Evolutionary conservation across 1,140 invertebrate species (phyloP), one percentile per base, ranked within the genome.

Genomic region (Heliconius hewitsoni): DNA sequence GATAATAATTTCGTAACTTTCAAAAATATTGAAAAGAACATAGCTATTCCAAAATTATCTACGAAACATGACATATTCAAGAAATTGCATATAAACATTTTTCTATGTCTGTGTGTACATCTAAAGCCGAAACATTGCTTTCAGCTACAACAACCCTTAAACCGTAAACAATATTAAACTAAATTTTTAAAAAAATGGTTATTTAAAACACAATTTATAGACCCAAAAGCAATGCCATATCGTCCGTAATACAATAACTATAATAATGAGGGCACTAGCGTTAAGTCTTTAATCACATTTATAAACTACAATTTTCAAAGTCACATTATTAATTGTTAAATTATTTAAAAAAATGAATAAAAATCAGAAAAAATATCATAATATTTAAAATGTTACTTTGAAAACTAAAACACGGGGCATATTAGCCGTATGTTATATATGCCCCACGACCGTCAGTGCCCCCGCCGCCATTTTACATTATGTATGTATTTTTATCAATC

Each of bases 401-500:
- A 60, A 60, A 60, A 60, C 18, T 52, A 52, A 52, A 60, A 60
- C 11, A 60, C 55, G 55, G 55, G 55, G n/a, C 55, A 52, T 18
- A 52, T 60, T 23, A 23, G 19, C n/a, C n/a, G 19, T 60, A 18
- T 4, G 16, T 19, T 52, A 19, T 52, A 19, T 60, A 60, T 23
- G n/a, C 55, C 55, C 55, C n/a, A 66, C 57, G 74, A 60, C n/a
- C 55, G 55, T 60, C n/a, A 57, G 73, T 66, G 74, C 74, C 74
- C 18, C 46, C 50, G 82, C 85, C 83, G 72, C 76, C 81, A 82
- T 86, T 52, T 52, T 52, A 52, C 50, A 52, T 46, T 13, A 46
- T 46, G 42, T 46, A 46, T 3, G 82, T 83, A 76, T 89, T 81
- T 89, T 88, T 86, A 89, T 81, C 83, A 77, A 52, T 52, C 16